A percentile compares a stretch with the other conserved stretches of the same genome.
phyloP scores from a whole-genome alignment of 2,113 vertebrate species.

The Eurystomus gularis region DNA sequence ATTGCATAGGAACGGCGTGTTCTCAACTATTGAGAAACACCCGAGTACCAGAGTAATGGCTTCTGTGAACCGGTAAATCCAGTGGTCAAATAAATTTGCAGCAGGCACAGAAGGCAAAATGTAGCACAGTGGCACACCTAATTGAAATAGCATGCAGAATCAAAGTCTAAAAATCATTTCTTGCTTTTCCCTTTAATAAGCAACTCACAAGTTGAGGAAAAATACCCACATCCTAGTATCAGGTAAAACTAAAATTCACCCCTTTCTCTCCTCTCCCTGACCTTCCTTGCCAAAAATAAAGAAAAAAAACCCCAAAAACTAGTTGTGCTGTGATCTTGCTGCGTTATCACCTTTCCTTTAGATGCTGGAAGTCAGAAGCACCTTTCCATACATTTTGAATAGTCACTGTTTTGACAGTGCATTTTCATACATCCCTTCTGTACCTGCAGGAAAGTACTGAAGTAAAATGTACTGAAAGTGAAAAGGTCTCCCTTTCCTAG shows the following conservation, averaged over 20 bases:
- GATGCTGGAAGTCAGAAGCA: neutral
- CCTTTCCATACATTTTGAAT: neutral
- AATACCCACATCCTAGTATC: neutral
- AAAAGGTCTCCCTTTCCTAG: neutral
- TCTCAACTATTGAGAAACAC: neutral
- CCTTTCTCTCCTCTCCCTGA: neutral
- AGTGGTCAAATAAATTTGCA: neutral
- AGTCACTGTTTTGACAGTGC: neutral
- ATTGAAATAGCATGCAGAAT: neutral
- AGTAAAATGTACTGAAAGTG: neutral
- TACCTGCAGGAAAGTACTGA: slow-evolving; percentile 1
- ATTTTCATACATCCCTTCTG: neutral
- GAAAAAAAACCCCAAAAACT: neutral
- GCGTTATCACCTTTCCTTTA: neutral
- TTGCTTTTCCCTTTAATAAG: neutral
- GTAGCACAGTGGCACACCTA: neutral
- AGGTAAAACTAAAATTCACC: neutral
- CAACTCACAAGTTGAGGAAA: neutral
- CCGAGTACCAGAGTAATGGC: neutral
- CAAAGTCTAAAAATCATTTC: neutral
- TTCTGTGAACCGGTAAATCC: neutral
- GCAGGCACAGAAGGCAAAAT: neutral
- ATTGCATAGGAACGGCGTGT: fast-evolving
- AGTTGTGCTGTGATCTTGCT: neutral
- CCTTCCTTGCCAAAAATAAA: neutral